Conservation (phyloP, 2,888 invertebrate species). For the Slavum lentiscoides region DNA sequence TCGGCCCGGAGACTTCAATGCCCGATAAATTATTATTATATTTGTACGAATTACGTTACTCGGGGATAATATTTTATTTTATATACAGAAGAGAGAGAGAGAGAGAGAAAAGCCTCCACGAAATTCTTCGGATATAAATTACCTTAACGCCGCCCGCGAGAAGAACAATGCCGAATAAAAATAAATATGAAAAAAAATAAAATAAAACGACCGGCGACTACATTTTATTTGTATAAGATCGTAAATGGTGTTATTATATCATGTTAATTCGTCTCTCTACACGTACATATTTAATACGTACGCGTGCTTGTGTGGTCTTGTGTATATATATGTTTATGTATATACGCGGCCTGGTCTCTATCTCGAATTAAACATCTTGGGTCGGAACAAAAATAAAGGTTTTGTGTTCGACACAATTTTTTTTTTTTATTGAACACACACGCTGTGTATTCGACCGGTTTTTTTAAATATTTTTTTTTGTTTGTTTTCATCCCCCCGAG, state of each 20-base stretch:
- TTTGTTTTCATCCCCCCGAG: slow-evolving; percentile 35
- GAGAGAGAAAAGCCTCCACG: no score
- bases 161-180: slow-evolving; percentile 49
- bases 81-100: background rate
- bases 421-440: slow-evolving; percentile 30
- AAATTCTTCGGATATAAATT: slow-evolving; percentile 39
- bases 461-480: background rate
- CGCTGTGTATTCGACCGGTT: slow-evolving; percentile 47
- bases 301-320: slow-evolving; percentile 31
- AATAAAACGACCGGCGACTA: background rate
- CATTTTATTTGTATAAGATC: slow-evolving; percentile 26
- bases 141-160: slow-evolving; percentile 19
- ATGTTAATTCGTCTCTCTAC: slow-evolving; percentile 39
- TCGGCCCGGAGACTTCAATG: slow-evolving; percentile 51
- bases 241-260: slow-evolving; percentile 51
- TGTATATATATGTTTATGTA: background rate
- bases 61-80: background rate
- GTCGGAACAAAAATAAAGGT: slow-evolving; percentile 20
- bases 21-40: slow-evolving; percentile 41
- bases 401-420: slow-evolving; percentile 47
- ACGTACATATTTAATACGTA: no score
- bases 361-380: slow-evolving; percentile 30
- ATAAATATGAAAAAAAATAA: slow-evolving; percentile 10
- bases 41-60: slow-evolving; percentile 32
- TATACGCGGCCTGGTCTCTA: no score